Conservation (phyloP, 2,113 vertebrate genomes). For the Porphyrio hochstetteri region DNA sequence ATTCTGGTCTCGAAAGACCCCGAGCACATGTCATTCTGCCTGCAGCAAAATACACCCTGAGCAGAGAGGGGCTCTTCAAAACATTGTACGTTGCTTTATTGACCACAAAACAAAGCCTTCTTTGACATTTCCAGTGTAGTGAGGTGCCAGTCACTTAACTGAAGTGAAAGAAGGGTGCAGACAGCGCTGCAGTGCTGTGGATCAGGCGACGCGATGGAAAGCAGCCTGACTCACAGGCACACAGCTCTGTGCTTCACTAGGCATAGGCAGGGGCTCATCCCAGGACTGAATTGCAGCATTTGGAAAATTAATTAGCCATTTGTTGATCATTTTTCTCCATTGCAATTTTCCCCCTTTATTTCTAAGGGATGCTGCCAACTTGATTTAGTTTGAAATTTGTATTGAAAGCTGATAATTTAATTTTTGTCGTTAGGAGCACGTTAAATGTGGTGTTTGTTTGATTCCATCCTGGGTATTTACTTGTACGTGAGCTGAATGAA, state of each 20-base stretch:
- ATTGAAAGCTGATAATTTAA: neutral
- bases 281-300: neutral
- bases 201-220: neutral
- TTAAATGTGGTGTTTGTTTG: neutral
- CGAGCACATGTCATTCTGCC: neutral
- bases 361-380: neutral
- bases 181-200: neutral
- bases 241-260: neutral
- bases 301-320: neutral
- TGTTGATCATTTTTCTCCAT: neutral
- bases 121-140: neutral
- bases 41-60: neutral
- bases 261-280: neutral
- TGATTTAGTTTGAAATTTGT: neutral
- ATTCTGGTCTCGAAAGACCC: neutral
- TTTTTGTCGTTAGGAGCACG: neutral
- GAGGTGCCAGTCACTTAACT: neutral
- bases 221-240: neutral
- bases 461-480: neutral
- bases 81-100: neutral
- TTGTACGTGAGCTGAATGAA: neutral
- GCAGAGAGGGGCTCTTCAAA: neutral
- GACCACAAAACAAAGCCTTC: neutral
- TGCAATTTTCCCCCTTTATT: neutral
- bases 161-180: neutral